Conservation (phyloP, 2,113 vertebrate genomes). For the Merops nubicus region DNA sequence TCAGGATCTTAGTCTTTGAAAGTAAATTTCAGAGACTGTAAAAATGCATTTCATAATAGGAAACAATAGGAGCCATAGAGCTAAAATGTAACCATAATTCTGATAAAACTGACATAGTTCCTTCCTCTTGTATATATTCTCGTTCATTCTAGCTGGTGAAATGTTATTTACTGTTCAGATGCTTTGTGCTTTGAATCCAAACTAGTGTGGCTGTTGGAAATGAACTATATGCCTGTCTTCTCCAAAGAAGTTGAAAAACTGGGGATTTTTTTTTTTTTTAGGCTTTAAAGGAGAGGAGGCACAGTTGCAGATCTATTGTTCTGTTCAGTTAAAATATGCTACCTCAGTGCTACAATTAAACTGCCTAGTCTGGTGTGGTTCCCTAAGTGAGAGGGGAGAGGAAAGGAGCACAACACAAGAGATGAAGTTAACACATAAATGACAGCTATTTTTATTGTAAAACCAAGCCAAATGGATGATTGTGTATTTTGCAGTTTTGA, state of each 20-base stretch:
- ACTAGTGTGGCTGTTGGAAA: background rate
- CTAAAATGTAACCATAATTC: background rate
- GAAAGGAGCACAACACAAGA: background rate
- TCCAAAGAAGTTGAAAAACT: constrained; percentile 49
- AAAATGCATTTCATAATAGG: background rate
- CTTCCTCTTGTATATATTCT: background rate
- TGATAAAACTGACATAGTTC: constrained; percentile 15
- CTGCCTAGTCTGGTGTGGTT: constrained; percentile 3
- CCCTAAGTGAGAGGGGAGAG: background rate
- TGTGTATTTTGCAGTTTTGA: constrained; percentile 3
- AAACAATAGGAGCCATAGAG: background rate
- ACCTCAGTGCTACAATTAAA: constrained; percentile 53
- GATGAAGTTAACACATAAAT: background rate
- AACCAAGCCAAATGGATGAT: constrained; percentile 47
- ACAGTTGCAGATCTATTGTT: background rate
- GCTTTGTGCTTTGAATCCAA: constrained; percentile 8
- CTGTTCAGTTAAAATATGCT: constrained; percentile 38
- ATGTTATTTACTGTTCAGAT: background rate
- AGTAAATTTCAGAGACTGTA: background rate
- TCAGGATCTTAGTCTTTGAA: background rate
- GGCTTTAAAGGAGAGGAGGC: constrained; percentile 47
- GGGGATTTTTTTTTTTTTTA: constrained; percentile 9
- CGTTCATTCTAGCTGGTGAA: background rate
- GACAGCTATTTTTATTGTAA: constrained; percentile 3
- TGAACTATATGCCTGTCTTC: background rate